A percentile compares a stretch with the other conserved stretches of the same genome.
Evolutionary conservation across 2,888 invertebrate species (phyloP).

Genomic region (Trissolcus brochymenae): DNA sequence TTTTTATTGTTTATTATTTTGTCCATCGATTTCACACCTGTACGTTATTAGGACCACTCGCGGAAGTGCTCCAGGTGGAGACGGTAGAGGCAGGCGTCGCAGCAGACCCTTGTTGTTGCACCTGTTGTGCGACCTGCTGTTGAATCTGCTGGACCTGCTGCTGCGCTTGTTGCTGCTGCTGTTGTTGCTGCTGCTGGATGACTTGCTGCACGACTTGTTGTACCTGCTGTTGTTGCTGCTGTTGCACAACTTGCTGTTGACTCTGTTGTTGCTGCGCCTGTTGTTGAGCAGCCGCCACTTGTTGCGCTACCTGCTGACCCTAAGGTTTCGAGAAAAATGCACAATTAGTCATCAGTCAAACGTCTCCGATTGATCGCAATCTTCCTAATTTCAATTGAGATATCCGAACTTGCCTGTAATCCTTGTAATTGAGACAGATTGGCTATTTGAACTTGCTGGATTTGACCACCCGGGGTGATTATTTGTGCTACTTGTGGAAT

Average conservation of each 20-base stretch:
- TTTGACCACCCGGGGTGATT: conserved; percentile 91
- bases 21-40: conserved; percentile 64
- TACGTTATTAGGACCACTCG: conserved; percentile 72
- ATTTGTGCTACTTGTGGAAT: conserved; percentile 87
- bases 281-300: conserved; percentile 67
- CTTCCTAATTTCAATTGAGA: background rate
- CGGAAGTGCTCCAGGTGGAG: conserved; percentile 73
- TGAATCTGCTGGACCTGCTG: conserved; percentile 60
- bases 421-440: conserved; percentile 78
- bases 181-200: conserved; percentile 73
- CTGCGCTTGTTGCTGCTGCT: conserved; percentile 67
- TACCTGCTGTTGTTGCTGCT: conserved; percentile 63
- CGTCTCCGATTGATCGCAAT: too few species aligned
- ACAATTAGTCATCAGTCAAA: background rate
- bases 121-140: conserved; percentile 66
- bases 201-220: conserved; percentile 57
- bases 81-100: conserved; percentile 72
- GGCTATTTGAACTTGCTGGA: conserved; percentile 92
- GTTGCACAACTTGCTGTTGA: conserved; percentile 71
- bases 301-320: conserved; percentile 72
- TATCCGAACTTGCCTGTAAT: conserved; percentile 70
- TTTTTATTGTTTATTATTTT: background rate
- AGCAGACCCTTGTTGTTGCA: conserved; percentile 73
- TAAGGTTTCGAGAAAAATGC: conserved; percentile 18
- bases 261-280: conserved; percentile 62